Percentiles rank a stretch among this genome's conserved stretches.
phyloP scores from a whole-genome alignment of 2,113 vertebrate species.

The Corydoras sp. region DNA sequence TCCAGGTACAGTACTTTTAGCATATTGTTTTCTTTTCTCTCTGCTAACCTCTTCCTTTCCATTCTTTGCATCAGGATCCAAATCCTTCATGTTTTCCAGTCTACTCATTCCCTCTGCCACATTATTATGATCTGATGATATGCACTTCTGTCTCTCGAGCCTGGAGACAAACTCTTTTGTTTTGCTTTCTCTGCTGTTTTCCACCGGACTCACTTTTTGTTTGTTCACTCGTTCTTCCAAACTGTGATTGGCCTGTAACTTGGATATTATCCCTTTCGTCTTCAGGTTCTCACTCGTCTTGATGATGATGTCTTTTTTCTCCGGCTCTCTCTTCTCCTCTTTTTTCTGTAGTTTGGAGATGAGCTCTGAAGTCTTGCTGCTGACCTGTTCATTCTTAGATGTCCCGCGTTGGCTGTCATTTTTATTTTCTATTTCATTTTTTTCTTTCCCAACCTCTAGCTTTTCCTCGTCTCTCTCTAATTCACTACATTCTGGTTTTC shows the following conservation, averaged over 20 bases:
- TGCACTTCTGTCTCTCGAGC: constrained; percentile 17
- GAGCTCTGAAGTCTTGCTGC: constrained; percentile 59
- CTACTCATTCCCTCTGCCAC: constrained; percentile 9
- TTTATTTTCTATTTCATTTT: constrained; percentile 13
- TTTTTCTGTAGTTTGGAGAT: constrained; percentile 48
- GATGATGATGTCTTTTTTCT: constrained; percentile 22
- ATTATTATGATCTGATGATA: constrained; percentile 14
- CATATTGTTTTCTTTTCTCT: neutral
- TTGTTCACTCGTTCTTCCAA: constrained; percentile 39
- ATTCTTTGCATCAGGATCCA: constrained; percentile 16
- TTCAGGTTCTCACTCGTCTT: constrained; percentile 43
- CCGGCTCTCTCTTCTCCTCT: constrained; percentile 46
- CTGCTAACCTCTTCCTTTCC: constrained; percentile 9
- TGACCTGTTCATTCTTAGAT: constrained; percentile 22
- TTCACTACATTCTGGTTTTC: constrained; percentile 13
- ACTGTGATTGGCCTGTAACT: constrained; percentile 19
- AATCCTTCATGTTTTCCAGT: neutral
- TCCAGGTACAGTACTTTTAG: constrained; percentile 3
- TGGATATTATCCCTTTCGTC: constrained; percentile 28
- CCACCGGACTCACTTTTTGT: constrained; percentile 25
- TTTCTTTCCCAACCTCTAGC: constrained; percentile 12
- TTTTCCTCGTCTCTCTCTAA: constrained; percentile 1
- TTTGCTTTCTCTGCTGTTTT: constrained; percentile 20
- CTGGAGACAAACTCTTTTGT: constrained; percentile 28
- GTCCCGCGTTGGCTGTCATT: constrained; percentile 11